A percentile compares a stretch with the other conserved stretches of the same genome.
These are phyloP conservation scores for Noturus placidus DNA, from an alignment of 2,113 vertebrate species.

Conservation along the genomic window DNA sequence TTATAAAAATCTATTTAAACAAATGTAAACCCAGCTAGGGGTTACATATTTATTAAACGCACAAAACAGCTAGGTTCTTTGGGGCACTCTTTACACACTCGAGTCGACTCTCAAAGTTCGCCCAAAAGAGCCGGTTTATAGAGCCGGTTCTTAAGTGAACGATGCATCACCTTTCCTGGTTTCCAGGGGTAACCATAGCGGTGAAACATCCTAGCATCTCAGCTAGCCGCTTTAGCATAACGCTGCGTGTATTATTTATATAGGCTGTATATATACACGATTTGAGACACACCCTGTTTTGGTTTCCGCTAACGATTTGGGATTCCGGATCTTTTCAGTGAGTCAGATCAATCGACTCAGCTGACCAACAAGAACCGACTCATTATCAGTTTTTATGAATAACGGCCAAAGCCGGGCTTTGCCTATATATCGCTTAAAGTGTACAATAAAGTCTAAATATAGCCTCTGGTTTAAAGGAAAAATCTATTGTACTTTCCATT, in stretches of 20 bases:
- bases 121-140: not conserved
- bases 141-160: not conserved
- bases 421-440: not conserved
- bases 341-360: too few species aligned
- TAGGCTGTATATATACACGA: too few species aligned
- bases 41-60: too few species aligned
- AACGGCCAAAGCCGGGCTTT: not conserved
- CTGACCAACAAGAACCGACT: too few species aligned
- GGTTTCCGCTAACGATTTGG: too few species aligned
- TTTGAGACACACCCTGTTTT: too few species aligned
- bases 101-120: not conserved
- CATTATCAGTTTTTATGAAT: not conserved
- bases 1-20: not conserved
- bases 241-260: not conserved
- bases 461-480: not conserved
- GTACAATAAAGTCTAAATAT: not conserved
- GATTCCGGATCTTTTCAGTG: too few species aligned
- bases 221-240: not conserved
- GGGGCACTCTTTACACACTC: not conserved
- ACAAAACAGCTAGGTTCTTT: too few species aligned
- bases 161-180: not conserved
- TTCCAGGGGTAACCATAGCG: conserved; percentile 5
- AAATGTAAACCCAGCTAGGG: not conserved
- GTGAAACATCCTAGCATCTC: not conserved
- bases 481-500: not conserved